These are phyloP conservation scores for Charadrius vociferus DNA, from an alignment of 2,113 vertebrate species.

Conservation along the genomic window DNA sequence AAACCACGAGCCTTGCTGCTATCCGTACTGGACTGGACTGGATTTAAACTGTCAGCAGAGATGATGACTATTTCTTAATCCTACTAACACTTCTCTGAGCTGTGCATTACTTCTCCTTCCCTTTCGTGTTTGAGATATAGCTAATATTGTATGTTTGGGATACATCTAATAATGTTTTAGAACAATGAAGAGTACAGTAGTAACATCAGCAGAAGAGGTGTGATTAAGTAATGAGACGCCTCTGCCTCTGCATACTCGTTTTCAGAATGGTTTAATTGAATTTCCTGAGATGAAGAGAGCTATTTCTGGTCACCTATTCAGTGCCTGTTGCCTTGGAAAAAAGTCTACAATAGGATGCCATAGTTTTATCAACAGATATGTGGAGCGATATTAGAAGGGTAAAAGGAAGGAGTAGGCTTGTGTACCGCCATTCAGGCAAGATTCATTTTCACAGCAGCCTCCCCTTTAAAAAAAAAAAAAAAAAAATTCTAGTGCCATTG, in stretches of 20 bases:
- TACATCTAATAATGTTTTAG: neutral
- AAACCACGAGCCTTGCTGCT: neutral
- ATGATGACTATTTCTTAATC: neutral
- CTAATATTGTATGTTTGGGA: neutral
- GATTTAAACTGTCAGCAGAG: neutral
- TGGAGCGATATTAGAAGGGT: constrained; percentile 20
- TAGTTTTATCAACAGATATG: constrained; percentile 37
- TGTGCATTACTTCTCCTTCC: neutral
- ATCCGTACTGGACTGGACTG: too few relatives aligned
- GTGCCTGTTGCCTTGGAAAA: neutral
- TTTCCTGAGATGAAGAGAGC: constrained; percentile 45
- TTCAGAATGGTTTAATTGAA: constrained; percentile 67
- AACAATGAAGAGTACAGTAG: neutral
- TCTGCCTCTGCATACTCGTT: constrained; percentile 19
- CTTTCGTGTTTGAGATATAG: neutral
- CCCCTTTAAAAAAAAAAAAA: neutral
- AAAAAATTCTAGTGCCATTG: neutral
- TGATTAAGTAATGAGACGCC: constrained; percentile 18
- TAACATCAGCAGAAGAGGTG: neutral
- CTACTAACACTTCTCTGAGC: neutral
- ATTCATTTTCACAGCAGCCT: neutral
- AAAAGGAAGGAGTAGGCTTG: constrained; percentile 1
- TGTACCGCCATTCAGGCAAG: neutral
- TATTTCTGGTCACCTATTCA: constrained; percentile 61
- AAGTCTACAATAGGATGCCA: neutral